These are phyloP conservation scores for Syrrhaptes paradoxus DNA, from an alignment of 2,113 vertebrate species.

Conservation along the genomic window DNA sequence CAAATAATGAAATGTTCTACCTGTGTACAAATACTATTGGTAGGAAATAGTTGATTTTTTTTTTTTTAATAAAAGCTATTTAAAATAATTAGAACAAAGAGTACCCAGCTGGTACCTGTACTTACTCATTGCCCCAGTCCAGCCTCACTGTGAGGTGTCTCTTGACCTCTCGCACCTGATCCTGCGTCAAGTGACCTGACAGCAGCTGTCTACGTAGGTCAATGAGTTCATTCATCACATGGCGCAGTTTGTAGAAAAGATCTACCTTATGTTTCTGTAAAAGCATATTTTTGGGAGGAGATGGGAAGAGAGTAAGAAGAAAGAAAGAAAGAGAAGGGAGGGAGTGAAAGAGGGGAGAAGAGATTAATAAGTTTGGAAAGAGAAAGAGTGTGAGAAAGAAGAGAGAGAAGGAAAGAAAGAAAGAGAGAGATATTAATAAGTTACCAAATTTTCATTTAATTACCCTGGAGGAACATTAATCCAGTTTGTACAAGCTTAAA, in stretches of 20 bases:
- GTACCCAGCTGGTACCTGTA: conserved; percentile 54
- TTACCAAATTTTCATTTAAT: conserved; percentile 29
- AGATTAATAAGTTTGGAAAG: background rate
- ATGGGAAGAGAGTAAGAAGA: background rate
- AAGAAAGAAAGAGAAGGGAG: background rate
- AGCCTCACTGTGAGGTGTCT: conserved; percentile 93
- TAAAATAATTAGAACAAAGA: background rate
- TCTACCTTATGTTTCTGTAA: conserved; percentile 94
- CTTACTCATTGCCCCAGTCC: conserved; percentile 99
- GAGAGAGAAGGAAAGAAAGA: conserved; percentile 34
- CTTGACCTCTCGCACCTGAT: conserved; percentile 95
- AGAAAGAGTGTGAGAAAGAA: background rate
- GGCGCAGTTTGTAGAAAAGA: conserved; percentile 95
- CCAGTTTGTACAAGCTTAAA: conserved; percentile 20
- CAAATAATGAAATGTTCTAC: background rate
- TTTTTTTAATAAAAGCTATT: background rate
- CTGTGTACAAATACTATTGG: background rate
- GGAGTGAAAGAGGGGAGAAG: background rate
- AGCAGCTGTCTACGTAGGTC: conserved; percentile 95
- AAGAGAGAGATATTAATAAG: conserved; percentile 56
- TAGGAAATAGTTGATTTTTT: background rate
- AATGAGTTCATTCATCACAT: conserved; percentile 98
- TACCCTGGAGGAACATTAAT: conserved; percentile 44
- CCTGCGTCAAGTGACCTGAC: conserved; percentile 93
- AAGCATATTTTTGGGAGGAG: conserved; percentile 39